Conservation (phyloP, 2,113 vertebrate genomes). For the Macrotus californicus region DNA sequence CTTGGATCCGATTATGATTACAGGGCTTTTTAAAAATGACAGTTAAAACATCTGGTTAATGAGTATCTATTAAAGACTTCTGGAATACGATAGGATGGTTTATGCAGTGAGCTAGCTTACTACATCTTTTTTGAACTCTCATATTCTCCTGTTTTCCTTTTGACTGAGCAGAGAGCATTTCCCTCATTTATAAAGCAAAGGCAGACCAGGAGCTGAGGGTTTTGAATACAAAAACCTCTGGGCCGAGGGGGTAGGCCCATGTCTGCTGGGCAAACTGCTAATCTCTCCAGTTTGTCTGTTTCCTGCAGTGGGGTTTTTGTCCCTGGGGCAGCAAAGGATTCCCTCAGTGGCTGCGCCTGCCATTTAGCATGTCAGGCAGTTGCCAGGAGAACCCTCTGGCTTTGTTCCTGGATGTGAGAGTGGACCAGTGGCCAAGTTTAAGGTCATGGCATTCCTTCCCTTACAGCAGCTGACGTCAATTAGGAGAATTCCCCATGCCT, state of each 20-base stretch:
- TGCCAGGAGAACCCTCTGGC: conserved; percentile 73
- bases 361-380: conserved; percentile 54
- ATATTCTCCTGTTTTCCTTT: conserved; percentile 20
- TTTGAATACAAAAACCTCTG: background rate
- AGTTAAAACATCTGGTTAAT: background rate
- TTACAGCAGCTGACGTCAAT: conserved; percentile 70
- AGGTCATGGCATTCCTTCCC: conserved; percentile 65
- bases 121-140: background rate
- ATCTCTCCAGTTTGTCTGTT: conserved; percentile 59
- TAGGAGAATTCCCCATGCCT: conserved; percentile 66
- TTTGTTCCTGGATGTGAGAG: conserved; percentile 66
- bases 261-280: conserved; percentile 50
- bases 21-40: background rate
- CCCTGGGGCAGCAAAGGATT: conserved; percentile 56
- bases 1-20: background rate
- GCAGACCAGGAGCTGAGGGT: background rate
- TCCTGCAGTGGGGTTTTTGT: conserved; percentile 61
- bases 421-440: conserved; percentile 68
- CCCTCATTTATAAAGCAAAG: conserved; percentile 4
- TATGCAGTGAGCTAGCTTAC: background rate
- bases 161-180: background rate
- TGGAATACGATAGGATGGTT: background rate
- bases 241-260: background rate
- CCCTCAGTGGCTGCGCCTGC: conserved; percentile 56
- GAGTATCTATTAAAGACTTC: background rate